phyloP scores from a whole-genome alignment of 2,113 vertebrate species.

The Phainopepla nitens region DNA sequence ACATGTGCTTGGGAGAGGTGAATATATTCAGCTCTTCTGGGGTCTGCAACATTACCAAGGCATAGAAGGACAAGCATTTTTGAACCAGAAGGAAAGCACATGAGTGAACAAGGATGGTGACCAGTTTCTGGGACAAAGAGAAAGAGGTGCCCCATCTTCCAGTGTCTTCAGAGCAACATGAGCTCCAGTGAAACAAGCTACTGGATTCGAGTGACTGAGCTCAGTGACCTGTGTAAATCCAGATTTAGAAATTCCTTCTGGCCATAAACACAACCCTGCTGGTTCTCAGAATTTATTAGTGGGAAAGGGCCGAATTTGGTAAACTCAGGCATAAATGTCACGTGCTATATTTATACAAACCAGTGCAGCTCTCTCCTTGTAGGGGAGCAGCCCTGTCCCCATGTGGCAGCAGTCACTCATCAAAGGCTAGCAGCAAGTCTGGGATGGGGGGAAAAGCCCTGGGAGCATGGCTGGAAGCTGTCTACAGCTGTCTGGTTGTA shows the following conservation, averaged over 20 bases:
- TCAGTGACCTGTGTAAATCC: background rate
- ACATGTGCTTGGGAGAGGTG: background rate
- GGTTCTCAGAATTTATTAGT: conserved; percentile 7
- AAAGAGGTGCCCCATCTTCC: background rate
- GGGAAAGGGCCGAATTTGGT: conserved; percentile 20
- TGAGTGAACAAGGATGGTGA: rapidly evolving
- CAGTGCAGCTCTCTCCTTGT: background rate
- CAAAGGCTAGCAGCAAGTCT: background rate
- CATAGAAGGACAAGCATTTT: background rate
- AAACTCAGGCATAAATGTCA: background rate
- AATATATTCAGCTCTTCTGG: background rate
- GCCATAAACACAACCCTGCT: background rate
- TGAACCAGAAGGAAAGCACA: background rate
- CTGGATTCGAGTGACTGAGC: rapidly evolving
- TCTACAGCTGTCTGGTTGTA: background rate
- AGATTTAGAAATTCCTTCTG: conserved; percentile 3
- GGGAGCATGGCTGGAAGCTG: background rate
- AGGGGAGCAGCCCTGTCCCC: background rate
- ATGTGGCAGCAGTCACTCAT: background rate
- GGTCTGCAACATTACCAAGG: background rate
- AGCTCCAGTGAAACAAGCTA: background rate
- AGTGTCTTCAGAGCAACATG: background rate
- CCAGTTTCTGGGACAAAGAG: background rate
- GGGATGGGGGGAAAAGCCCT: background rate
- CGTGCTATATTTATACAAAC: conserved; percentile 6